Evolutionary conservation across 35 echinoderm and acorn worm genomes (phyloP).

Genomic region (Chiridota heheva): DNA sequence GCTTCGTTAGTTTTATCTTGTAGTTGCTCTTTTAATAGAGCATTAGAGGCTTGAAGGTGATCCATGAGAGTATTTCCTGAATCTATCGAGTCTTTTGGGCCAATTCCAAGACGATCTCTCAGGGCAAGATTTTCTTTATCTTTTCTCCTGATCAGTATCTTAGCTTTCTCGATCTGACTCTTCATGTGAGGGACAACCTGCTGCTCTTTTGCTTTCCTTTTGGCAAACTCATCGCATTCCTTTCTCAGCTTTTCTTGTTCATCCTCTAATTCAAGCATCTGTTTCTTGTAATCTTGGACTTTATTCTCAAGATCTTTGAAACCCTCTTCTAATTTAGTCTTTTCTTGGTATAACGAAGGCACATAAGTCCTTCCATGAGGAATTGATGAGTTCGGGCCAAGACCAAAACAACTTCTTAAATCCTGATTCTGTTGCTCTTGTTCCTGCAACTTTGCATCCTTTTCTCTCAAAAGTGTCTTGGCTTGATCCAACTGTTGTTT

Average conservation of each 20-base stretch:
- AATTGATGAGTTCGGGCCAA: conserved; percentile 18
- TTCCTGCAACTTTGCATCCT: conserved; percentile 62
- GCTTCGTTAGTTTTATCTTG: conserved; percentile 25
- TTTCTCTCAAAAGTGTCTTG: conserved; percentile 83
- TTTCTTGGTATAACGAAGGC: conserved; percentile 50
- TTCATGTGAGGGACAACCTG: conserved; percentile 13
- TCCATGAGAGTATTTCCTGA: conserved; percentile 43
- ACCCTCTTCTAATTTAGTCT: conserved; percentile 13
- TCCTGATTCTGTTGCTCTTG: conserved; percentile 44
- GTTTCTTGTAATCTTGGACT: neutral
- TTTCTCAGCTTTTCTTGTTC: conserved; percentile 1
- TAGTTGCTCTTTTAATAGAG: conserved; percentile 42
- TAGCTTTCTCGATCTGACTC: conserved; percentile 54
- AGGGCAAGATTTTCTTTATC: conserved; percentile 37
- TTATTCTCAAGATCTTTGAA: conserved; percentile 10
- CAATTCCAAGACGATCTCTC: conserved; percentile 39
- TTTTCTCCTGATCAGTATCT: conserved; percentile 35
- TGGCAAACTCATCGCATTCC: conserved; percentile 15
- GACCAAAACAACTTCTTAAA: too few species aligned
- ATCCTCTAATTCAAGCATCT: neutral
- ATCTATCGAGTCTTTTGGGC: conserved; percentile 22
- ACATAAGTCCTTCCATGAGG: too few species aligned
- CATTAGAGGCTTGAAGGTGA: conserved; percentile 49
- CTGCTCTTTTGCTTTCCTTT: neutral
- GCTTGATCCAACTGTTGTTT: conserved; percentile 98